phyloP scores from a whole-genome alignment of 2,797 vertebrate species.

The Leucoraja ocellata region DNA sequence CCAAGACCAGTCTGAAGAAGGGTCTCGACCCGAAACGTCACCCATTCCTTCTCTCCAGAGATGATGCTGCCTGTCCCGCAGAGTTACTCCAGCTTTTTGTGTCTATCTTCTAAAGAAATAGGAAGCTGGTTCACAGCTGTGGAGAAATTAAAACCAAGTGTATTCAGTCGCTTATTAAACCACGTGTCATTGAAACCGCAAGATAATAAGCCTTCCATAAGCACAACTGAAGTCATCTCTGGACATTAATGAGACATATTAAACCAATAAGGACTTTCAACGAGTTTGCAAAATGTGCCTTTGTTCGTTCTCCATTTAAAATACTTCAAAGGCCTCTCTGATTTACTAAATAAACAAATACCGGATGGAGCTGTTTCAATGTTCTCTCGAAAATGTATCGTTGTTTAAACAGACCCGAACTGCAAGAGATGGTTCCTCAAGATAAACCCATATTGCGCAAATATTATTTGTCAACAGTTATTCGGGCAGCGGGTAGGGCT shows the following conservation, averaged over 20 bases:
- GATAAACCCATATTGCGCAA: conserved; percentile 4
- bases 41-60: too few relatives aligned
- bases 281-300: background rate
- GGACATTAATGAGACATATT: conserved; percentile 27
- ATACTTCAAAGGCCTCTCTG: conserved; percentile 4
- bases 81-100: too few relatives aligned
- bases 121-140: conserved; percentile 27
- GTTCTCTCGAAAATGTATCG: conserved; percentile 9
- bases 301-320: background rate
- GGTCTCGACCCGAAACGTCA: too few relatives aligned
- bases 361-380: background rate
- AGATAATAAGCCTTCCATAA: conserved; percentile 10
- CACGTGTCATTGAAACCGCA: conserved; percentile 18
- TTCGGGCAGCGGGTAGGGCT: too few relatives aligned
- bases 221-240: background rate
- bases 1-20: too few relatives aligned
- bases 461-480: background rate
- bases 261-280: conserved; percentile 4
- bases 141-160: conserved; percentile 12
- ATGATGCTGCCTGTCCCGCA: too few relatives aligned
- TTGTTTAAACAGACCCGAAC: background rate
- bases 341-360: background rate
- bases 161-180: background rate
- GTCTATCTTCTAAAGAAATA: background rate
- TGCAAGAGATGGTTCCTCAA: background rate